Percentiles rank a stretch among this genome's conserved stretches.
phyloP scores from a whole-genome alignment of 1,140 invertebrate genomes.

The Anoplophora glabripennis region DNA sequence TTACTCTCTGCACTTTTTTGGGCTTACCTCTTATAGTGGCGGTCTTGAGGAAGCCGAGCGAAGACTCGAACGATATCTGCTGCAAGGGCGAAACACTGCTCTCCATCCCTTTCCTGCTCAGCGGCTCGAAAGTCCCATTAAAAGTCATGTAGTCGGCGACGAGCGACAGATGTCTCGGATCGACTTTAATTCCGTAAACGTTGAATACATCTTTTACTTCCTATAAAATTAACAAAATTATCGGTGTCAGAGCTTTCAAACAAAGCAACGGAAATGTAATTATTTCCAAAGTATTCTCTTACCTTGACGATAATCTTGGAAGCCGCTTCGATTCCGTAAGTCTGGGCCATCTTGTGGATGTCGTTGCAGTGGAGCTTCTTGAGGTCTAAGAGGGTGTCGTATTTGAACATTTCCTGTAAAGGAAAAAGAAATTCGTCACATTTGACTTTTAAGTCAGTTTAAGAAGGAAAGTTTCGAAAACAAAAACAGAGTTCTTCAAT shows the following conservation, averaged over 20 bases:
- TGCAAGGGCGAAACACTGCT: constrained; percentile 87
- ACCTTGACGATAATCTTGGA: constrained; percentile 77
- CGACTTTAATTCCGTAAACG: constrained; percentile 94
- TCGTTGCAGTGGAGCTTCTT: constrained; percentile 91
- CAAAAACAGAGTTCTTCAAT: too few species aligned
- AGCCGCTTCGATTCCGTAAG: constrained; percentile 96
- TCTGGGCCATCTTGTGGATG: constrained; percentile 84
- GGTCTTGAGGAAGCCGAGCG: constrained; percentile 80
- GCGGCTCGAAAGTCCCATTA: constrained; percentile 82
- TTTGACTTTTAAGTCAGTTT: too few species aligned
- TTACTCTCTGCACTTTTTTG: too few species aligned
- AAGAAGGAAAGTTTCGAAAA: too few species aligned
- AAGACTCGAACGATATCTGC: constrained; percentile 98
- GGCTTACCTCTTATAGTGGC: constrained; percentile 67
- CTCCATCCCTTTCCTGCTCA: constrained; percentile 88
- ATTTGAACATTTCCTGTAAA: constrained; percentile 30
- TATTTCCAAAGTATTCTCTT: background rate
- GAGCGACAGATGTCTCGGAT: constrained; percentile 87
- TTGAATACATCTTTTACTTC: constrained; percentile 92
- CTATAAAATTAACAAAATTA: constrained; percentile 20
- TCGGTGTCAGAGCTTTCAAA: background rate
- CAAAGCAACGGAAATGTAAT: background rate
- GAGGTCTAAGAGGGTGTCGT: constrained; percentile 48
- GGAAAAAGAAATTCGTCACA: too few species aligned
- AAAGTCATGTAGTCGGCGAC: constrained; percentile 99